Conservation (phyloP, 1,140 invertebrate genomes). For the Hypsibius dujardini region DNA sequence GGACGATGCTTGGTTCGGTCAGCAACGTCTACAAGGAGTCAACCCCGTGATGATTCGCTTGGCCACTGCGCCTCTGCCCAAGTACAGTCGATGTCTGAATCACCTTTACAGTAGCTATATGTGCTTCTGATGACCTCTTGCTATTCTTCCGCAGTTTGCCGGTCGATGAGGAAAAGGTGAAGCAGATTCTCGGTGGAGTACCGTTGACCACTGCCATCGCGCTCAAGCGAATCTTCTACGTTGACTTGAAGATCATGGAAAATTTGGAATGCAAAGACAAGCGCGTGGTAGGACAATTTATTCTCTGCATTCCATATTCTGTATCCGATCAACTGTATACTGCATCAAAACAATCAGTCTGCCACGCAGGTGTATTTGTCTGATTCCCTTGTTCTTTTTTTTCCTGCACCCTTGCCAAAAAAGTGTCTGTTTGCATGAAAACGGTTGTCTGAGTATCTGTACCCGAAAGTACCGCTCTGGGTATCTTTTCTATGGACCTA, state of each 20-base stretch:
- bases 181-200: slow-evolving; percentile 32
- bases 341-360: too few species aligned
- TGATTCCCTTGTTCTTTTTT: too few species aligned
- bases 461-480: not conserved
- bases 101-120: not conserved
- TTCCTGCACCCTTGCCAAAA: too few species aligned
- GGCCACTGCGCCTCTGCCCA: not conserved
- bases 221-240: slow-evolving; percentile 35
- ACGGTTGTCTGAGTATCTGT: too few species aligned
- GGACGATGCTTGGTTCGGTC: not conserved
- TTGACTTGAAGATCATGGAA: slow-evolving; percentile 35
- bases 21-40: not conserved
- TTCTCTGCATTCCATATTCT: too few species aligned
- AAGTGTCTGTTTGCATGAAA: too few species aligned
- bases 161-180: too few species aligned
- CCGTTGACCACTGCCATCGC: slow-evolving; percentile 33
- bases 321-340: too few species aligned
- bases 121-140: not conserved
- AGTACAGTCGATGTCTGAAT: not conserved
- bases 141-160: not conserved
- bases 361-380: too few species aligned
- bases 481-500: too few species aligned
- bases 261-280: slow-evolving; percentile 28
- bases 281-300: slow-evolving; percentile 25
- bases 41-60: not conserved